Conservation (phyloP, 2,888 invertebrate genomes). For the Drosophila subsilvestris region DNA sequence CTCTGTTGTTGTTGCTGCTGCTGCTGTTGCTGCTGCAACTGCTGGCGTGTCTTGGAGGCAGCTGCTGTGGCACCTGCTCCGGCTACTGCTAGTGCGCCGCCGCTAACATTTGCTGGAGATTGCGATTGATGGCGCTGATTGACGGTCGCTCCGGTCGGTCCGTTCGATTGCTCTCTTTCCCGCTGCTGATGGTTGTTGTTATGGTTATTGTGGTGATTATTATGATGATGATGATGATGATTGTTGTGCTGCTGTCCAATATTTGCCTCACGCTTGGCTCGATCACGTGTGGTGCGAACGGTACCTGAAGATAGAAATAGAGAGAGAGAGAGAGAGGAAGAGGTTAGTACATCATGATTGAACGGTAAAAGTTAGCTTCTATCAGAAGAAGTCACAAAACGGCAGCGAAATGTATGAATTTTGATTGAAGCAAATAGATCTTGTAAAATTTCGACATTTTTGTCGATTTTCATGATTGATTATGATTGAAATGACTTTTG, state of each 20-base stretch:
- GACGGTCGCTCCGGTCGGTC: slow-evolving; percentile 15
- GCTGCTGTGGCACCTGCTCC: slow-evolving; percentile 60
- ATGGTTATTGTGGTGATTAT: slow-evolving; percentile 59
- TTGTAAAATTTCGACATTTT: not conserved
- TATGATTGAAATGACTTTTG: not conserved
- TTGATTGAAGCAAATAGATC: not conserved
- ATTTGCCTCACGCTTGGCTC: slow-evolving; percentile 84
- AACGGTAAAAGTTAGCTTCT: not conserved
- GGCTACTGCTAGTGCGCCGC: slow-evolving; percentile 8
- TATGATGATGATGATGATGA: slow-evolving; percentile 61
- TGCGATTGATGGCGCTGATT: slow-evolving; percentile 65
- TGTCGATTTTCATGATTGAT: too few species aligned
- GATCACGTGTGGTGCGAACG: slow-evolving; percentile 83
- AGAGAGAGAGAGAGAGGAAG: not conserved
- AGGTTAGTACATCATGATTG: not conserved
- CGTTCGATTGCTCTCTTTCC: slow-evolving; percentile 45
- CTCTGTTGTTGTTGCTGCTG: slow-evolving; percentile 63
- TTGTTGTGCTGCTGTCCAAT: slow-evolving; percentile 74
- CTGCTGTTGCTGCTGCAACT: slow-evolving; percentile 52
- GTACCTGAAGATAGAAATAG: slow-evolving; percentile 65
- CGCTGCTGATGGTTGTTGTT: slow-evolving; percentile 48
- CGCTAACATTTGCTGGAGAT: slow-evolving; percentile 66
- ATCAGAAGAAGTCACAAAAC: too few species aligned
- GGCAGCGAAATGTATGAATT: not conserved
- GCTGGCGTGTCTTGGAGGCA: slow-evolving; percentile 74